Evolutionary conservation across 2,888 invertebrate species (phyloP), one percentile per base, ranked within the genome.

Genomic region (Tetropium fuscum): DNA sequence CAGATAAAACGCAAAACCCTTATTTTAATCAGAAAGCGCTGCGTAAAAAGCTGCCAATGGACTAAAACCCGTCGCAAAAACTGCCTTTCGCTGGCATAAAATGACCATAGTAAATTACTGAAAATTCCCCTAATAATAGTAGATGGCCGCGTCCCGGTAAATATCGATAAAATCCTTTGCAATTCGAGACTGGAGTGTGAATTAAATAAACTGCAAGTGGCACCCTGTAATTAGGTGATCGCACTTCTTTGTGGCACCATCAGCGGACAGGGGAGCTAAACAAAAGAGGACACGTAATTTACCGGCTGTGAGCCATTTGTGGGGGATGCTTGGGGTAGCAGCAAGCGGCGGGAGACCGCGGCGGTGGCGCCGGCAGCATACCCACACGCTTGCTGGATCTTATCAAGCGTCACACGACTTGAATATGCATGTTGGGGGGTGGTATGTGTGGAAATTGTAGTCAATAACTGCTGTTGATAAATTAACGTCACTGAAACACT

Each of bases 211-310:
- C 48, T 54, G 18, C 45, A 47, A 41, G 41, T 27, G 34, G 47
- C 34, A 53, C 49, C 54, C 58, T 58, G 57, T 53, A 58, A 61
- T 58, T 61, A 53, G 58, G 44, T 48, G 54, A 54, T 57, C 32
- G 49, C 48, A 40, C 36, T 49, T 60, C 61, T 58, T 61, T 53
- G 30, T 53, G 36, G 34, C 47, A 54, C 58, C 61, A 16, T 30
- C n/a, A 20, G 43, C 6, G 38, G 38, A 44, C 30, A 36, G 47
- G 44, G 22, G 30, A 40, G 41, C 47, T 41, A 58, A 58, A 61
- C 48, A 61, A 61, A 60, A 48, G 56, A 47, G 53, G 11, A 20
- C 43, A 45, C 38, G 36, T 54, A 54, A 54, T 45, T 54, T 25
- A 54, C 45, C 27, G 16, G 36, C 22, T 25, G 54, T 45, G 54